Conservation (phyloP, 2,113 vertebrate genomes). For the Tautogolabrus adspersus region DNA sequence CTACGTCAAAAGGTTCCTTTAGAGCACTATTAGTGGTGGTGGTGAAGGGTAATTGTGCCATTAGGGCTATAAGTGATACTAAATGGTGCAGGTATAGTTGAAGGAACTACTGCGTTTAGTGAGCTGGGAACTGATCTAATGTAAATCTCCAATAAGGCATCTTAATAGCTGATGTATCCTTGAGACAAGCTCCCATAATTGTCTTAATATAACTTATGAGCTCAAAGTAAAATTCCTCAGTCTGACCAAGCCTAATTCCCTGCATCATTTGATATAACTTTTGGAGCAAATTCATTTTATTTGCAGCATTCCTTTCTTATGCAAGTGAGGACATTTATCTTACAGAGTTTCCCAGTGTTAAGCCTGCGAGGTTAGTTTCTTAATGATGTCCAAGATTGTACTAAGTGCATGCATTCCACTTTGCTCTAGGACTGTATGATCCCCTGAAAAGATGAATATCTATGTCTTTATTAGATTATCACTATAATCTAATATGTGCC, state of each 20-base stretch:
- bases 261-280: conserved; percentile 40
- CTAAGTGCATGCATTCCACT: conserved; percentile 18
- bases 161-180: conserved; percentile 77
- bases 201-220: conserved; percentile 48
- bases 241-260: conserved; percentile 15
- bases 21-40: conserved; percentile 73
- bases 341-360: conserved; percentile 8
- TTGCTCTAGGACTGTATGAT: conserved; percentile 21
- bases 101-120: conserved; percentile 63
- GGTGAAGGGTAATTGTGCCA: conserved; percentile 82
- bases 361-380: conserved; percentile 21
- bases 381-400: conserved; percentile 33
- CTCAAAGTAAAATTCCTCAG: conserved; percentile 57
- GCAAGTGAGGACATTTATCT: conserved; percentile 5
- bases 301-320: conserved; percentile 34
- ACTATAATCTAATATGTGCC: conserved; percentile 63
- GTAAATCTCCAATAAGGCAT: conserved; percentile 71
- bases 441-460: conserved; percentile 56
- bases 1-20: conserved; percentile 71
- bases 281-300: conserved; percentile 39
- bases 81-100: conserved; percentile 76
- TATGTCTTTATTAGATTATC: conserved; percentile 77
- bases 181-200: conserved; percentile 75
- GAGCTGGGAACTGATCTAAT: conserved; percentile 69
- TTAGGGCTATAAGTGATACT: conserved; percentile 80